Conservation (phyloP, 2,113 vertebrate genomes). For the Ceratotherium simum region DNA sequence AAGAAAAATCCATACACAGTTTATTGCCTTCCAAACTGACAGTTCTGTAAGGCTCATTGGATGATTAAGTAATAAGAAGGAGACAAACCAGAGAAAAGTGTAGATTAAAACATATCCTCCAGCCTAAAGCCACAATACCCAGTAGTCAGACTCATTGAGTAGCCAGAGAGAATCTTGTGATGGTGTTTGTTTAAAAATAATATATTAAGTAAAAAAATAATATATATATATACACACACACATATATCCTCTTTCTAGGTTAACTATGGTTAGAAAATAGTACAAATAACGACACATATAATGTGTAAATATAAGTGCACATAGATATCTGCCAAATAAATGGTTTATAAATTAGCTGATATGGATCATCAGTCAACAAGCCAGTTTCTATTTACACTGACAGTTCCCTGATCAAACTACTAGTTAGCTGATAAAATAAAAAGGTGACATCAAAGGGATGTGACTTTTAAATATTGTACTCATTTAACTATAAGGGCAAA, state of each 20-base stretch:
- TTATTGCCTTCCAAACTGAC: slow-evolving; percentile 67
- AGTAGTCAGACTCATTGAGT: neutral
- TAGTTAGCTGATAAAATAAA: slow-evolving; percentile 5
- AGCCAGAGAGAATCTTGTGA: neutral
- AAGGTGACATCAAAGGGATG: neutral
- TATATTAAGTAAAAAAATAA: neutral
- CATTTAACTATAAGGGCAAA: neutral
- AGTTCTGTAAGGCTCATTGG: slow-evolving; percentile 67
- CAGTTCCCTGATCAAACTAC: neutral
- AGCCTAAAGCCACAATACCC: neutral
- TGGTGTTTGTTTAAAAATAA: slow-evolving; percentile 53
- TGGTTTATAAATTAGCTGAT: neutral
- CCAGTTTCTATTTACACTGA: neutral
- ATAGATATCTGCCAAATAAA: neutral
- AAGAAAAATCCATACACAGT: slow-evolving; percentile 66
- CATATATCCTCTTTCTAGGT: neutral
- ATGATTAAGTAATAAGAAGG: slow-evolving; percentile 74
- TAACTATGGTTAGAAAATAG: slow-evolving; percentile 16
- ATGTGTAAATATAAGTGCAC: neutral
- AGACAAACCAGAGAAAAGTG: slow-evolving; percentile 58
- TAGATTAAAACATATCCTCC: slow-evolving; percentile 57
- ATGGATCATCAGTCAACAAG: neutral
- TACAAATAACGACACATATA: neutral
- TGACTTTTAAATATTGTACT: neutral
- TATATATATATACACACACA: neutral